A percentile compares a stretch with the other conserved stretches of the same genome.
These are phyloP conservation scores for Phorcus lineatus DNA, from an alignment of 2,888 invertebrate genomes.

Conservation along the genomic window DNA sequence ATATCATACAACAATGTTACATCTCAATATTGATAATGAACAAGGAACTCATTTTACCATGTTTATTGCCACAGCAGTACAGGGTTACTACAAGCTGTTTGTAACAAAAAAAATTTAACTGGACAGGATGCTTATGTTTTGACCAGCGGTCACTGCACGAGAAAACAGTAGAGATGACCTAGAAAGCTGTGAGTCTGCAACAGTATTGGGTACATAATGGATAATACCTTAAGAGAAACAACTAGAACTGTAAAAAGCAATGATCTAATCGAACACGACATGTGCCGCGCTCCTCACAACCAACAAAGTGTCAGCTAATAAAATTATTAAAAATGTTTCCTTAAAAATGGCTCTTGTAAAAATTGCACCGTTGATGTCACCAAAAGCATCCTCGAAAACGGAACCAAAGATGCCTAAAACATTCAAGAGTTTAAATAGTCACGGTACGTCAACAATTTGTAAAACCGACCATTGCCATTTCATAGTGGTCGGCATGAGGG, in stretches of 20 bases:
- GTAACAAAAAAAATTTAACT: conserved; percentile 15
- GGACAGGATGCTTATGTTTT: conserved; percentile 4
- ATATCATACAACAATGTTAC: too few species aligned
- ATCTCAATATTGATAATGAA: too few species aligned
- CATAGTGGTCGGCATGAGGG: too few species aligned
- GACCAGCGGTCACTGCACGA: neutral
- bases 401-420: neutral
- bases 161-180: neutral
- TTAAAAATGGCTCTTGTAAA: neutral
- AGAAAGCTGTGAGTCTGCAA: conserved; percentile 1
- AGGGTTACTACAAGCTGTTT: conserved; percentile 61
- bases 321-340: conserved; percentile 2
- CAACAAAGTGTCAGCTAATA: conserved; percentile 5
- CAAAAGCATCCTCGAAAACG: neutral
- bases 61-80: conserved; percentile 65
- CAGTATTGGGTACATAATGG: neutral
- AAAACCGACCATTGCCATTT: too few species aligned
- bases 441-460: too few species aligned
- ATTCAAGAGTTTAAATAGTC: too few species aligned
- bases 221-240: neutral
- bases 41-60: conserved; percentile 19
- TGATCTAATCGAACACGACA: neutral
- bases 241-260: conserved; percentile 8
- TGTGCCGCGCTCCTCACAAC: neutral
- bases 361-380: conserved; percentile 5